These are phyloP conservation scores for Colossoma macropomum DNA, from an alignment of 2,113 vertebrate species.

Conservation along the genomic window DNA sequence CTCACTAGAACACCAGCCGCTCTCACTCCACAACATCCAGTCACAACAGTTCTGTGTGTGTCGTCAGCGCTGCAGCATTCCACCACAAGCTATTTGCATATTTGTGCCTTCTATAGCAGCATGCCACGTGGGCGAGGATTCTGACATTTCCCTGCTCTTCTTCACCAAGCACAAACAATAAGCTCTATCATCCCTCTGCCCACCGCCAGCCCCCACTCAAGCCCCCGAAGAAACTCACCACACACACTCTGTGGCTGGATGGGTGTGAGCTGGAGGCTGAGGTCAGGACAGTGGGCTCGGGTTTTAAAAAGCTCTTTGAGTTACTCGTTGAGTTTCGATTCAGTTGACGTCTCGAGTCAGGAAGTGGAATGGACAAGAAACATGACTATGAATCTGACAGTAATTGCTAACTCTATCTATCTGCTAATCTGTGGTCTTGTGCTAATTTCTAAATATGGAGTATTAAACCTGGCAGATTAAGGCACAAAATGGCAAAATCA, in stretches of 20 bases:
- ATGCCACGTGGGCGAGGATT: constrained; percentile 31
- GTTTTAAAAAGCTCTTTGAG: constrained; percentile 12
- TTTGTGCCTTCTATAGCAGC: constrained; percentile 12
- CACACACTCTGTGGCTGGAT: background rate
- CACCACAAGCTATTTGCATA: constrained; percentile 16
- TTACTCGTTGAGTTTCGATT: background rate
- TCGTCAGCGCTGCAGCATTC: background rate
- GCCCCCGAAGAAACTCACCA: background rate
- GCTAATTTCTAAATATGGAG: background rate
- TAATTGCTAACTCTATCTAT: background rate
- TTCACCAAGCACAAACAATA: constrained; percentile 46
- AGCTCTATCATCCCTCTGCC: constrained; percentile 43
- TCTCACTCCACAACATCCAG: background rate
- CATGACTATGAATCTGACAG: too few relatives aligned
- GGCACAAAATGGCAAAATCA: too few relatives aligned
- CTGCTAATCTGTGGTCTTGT: background rate
- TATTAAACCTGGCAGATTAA: too few relatives aligned
- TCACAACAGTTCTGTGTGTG: constrained; percentile 30
- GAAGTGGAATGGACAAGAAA: too few relatives aligned
- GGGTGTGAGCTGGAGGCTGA: constrained; percentile 14
- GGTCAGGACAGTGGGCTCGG: background rate
- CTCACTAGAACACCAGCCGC: background rate
- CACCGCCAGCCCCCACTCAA: constrained; percentile 27
- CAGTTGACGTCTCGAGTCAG: background rate
- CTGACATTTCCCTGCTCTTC: constrained; percentile 52